Conservation (phyloP, 2,888 invertebrate species). For the Thereva unica region DNA sequence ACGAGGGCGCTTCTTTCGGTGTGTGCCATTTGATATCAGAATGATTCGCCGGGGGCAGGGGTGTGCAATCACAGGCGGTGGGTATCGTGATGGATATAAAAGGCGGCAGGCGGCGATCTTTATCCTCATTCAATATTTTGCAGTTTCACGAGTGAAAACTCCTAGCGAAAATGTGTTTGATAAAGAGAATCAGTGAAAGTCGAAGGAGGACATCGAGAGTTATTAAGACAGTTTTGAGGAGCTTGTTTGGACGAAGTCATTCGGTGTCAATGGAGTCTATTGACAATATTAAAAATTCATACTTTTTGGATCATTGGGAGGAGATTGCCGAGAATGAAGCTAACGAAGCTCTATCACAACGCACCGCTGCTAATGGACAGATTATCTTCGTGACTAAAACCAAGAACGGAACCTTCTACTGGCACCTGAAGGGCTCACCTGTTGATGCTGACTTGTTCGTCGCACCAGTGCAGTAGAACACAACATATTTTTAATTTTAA, state of each 20-base stretch:
- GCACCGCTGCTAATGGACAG: not conserved
- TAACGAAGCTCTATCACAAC: constrained; percentile 49
- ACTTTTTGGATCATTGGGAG: constrained; percentile 22
- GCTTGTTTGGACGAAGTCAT: constrained; percentile 5
- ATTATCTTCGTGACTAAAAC: no score
- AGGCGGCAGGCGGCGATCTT: constrained; percentile 10
- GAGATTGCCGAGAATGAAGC: constrained; percentile 55
- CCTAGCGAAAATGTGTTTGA: constrained; percentile 13
- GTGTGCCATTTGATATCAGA: constrained; percentile 19
- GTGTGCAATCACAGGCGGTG: constrained; percentile 11
- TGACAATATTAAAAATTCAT: not conserved
- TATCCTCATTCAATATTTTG: constrained; percentile 20
- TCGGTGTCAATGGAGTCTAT: not conserved
- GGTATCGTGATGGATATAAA: not conserved
- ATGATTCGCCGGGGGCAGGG: constrained; percentile 9
- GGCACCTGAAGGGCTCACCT: no score
- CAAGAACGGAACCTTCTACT: no score
- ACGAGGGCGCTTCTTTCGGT: constrained; percentile 11
- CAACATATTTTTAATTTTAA: no score
- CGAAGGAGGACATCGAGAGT: constrained; percentile 10
- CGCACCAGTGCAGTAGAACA: no score
- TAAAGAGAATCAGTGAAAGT: constrained; percentile 19
- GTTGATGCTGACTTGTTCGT: no score
- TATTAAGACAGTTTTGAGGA: constrained; percentile 6
- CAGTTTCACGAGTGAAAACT: not conserved